Base-by-base conservation (phyloP, 2,113 vertebrate genomes). In the Melospiza georgiana region DNA sequence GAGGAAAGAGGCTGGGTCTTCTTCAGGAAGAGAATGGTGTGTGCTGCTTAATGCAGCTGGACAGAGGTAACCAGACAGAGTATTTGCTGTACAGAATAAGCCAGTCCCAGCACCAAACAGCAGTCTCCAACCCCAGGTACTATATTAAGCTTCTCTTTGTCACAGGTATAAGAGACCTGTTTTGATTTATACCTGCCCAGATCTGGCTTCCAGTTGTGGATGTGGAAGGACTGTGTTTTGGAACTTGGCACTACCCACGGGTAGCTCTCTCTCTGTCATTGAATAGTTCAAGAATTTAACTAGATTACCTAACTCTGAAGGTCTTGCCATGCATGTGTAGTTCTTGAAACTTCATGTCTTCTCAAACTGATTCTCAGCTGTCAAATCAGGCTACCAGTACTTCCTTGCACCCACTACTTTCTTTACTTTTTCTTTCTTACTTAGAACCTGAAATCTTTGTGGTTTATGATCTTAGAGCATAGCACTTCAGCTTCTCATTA, bases 141-240 rank as follows among this genome's bases (percentile, higher is more conserved):
- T 55, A 15, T 48, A 41, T 44, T 75, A 52, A 90, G 49, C 44
- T 89, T 46, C 67, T 81, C 76, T 51, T 91, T 91, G 58, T 54
- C 74, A 37, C 6, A n/a, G 44, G 5, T 74, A 8, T 49, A 61
- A 65, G 52, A 66, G 19, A 31, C n/a, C 10, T n/a, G n/a, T 54
- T 89, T 39, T 69, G 49, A 67, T 73, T 94, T 87, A 87, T 58
- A 66, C 66, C 49, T 79, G 62, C 49, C 84, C 37, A 84, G 49
- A 65, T 54, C 54, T 78, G 67, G 35, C 33, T 59, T 91, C n/a
- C 63, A 39, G 13, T 41, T 89, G 66, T 37, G 78, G 51, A 66
- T 73, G 25, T 43, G 62, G 66, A 75, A 59, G 35, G 58, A 66
- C 27, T 55, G 12, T 66, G 20, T 61, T 87, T 87, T 95, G 62